Evolutionary conservation across 1,140 invertebrate species (phyloP).

Genomic region (Drusus annulatus): DNA sequence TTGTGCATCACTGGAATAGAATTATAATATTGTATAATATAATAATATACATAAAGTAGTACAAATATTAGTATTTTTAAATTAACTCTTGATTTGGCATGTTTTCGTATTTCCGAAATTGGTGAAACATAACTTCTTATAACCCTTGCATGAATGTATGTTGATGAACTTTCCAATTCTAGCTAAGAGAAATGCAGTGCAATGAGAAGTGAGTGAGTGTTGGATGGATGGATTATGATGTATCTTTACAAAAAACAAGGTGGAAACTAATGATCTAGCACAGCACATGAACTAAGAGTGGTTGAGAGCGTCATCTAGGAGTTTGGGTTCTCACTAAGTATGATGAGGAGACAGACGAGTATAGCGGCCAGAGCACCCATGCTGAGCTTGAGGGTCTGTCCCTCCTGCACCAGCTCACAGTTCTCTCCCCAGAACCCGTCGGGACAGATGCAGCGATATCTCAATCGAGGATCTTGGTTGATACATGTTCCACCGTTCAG

Average conservation of each 20-base stretch:
- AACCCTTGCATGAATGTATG: no score
- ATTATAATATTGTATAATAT: no score
- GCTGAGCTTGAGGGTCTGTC: conserved; percentile 92
- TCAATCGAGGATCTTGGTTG: conserved; percentile 88
- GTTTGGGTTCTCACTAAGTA: conserved; percentile 83
- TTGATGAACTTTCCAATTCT: background rate
- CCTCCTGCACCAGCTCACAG: conserved; percentile 94
- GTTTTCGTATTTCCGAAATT: no score
- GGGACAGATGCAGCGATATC: conserved; percentile 89
- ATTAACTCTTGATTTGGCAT: no score
- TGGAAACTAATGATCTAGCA: conserved; percentile 10
- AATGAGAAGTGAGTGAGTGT: background rate
- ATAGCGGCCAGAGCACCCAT: conserved; percentile 95
- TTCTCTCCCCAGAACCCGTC: conserved; percentile 94
- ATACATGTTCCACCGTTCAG: conserved; percentile 91
- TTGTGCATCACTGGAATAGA: no score
- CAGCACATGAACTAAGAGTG: conserved; percentile 20
- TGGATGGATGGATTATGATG: no score
- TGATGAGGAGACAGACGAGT: conserved; percentile 93
- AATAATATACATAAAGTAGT: no score
- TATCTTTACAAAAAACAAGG: no score
- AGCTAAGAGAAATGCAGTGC: conserved; percentile 6
- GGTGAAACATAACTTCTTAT: no score
- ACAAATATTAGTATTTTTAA: no score
- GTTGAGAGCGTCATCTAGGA: background rate